These are phyloP conservation scores for Pseudeuparius sepicola DNA, from an alignment of 2,888 invertebrate genomes.

Conservation along the genomic window DNA sequence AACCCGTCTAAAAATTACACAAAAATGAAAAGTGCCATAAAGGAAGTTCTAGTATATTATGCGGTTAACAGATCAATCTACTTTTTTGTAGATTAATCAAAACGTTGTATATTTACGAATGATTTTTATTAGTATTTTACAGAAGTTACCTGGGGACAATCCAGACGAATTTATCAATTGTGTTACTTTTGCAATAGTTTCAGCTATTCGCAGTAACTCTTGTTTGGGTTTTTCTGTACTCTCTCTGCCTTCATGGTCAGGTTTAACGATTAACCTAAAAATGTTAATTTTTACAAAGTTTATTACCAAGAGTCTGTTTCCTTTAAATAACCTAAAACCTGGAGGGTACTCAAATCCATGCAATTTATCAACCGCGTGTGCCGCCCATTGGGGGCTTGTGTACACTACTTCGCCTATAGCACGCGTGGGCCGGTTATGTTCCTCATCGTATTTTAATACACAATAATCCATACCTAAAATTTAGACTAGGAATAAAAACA, in stretches of 20 bases:
- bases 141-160: constrained; percentile 34
- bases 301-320: too few relatives aligned
- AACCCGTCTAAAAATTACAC: too few relatives aligned
- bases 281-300: too few relatives aligned
- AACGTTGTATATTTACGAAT: too few relatives aligned
- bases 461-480: constrained; percentile 47
- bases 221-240: constrained; percentile 7
- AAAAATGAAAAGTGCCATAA: too few relatives aligned
- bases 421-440: constrained; percentile 37
- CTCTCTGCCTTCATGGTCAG: constrained; percentile 40
- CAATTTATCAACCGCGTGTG: constrained; percentile 74
- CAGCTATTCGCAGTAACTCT: constrained; percentile 57
- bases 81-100: too few relatives aligned
- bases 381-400: constrained; percentile 58
- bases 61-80: too few relatives aligned
- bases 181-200: constrained; percentile 70
- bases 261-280: constrained; percentile 69
- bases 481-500: not conserved
- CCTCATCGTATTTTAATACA: constrained; percentile 42
- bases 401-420: constrained; percentile 61
- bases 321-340: constrained; percentile 66
- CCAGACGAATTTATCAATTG: constrained; percentile 59
- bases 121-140: too few relatives aligned
- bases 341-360: constrained; percentile 90
- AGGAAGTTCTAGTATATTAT: too few relatives aligned